phyloP scores from a whole-genome alignment of 2,888 invertebrate species.

The Acleris holmiana region DNA sequence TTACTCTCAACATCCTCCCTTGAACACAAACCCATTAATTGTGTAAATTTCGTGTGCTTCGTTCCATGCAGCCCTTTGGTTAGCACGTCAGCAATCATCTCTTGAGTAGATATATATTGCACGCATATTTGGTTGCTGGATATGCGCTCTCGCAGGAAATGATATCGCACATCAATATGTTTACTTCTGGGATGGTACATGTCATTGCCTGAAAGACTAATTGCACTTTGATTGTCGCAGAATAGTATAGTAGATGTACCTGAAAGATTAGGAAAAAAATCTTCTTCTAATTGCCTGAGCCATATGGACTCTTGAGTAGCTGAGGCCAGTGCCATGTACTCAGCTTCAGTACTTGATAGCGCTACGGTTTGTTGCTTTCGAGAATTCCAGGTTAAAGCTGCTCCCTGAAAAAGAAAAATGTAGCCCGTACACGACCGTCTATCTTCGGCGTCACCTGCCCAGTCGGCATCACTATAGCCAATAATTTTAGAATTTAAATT shows the following conservation, averaged over 20 bases:
- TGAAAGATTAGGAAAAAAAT: not conserved
- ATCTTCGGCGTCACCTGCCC: conserved; percentile 36
- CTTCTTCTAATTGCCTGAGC: conserved; percentile 1
- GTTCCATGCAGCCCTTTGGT: no score
- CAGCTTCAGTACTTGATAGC: conserved; percentile 42
- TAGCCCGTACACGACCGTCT: conserved; percentile 21
- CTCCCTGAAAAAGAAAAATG: conserved; percentile 46
- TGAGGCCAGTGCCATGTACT: conserved; percentile 44
- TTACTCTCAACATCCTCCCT: no score
- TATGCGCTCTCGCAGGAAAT: no score
- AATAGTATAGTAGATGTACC: not conserved
- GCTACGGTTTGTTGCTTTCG: conserved; percentile 41
- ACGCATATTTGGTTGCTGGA: no score
- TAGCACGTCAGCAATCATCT: no score
- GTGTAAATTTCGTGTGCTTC: no score
- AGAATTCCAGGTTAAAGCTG: conserved; percentile 45
- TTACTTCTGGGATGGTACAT: no score
- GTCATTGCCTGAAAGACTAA: not conserved
- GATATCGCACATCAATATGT: no score
- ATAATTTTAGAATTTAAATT: conserved; percentile 19
- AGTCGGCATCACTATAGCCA: conserved; percentile 46
- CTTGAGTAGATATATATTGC: not conserved
- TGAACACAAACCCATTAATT: no score
- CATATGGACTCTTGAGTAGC: conserved; percentile 40
- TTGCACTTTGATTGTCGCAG: conserved; percentile 18